Evolutionary conservation across 2,797 vertebrate species (phyloP), one percentile per base, ranked within the genome.

Genomic region (Chelidonichthys spinosus): DNA sequence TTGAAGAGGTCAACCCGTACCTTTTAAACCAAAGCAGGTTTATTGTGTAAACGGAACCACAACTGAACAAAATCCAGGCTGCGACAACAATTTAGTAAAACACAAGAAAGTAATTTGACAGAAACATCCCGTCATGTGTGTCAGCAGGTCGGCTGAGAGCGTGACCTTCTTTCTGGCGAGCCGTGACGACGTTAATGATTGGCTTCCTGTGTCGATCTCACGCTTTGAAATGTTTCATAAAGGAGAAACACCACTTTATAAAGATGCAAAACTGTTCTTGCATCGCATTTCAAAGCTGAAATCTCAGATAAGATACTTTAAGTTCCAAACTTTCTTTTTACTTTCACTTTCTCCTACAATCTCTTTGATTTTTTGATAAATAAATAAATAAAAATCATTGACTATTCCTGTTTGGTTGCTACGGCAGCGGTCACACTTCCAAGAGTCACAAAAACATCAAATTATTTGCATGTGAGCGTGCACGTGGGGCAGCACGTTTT

Each of bases 401-500:
- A 25, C 49, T 33, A 14, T 6, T 49, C 13, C 0, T 14, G 18
- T 14, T 39, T 7, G 25, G 3, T 43, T 62, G 35, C 43, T 40
- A 6, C 44, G 44, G 35, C 25, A 55, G 46, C 36, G 42, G 39
- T 5, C 11, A 15, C 14, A 15, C 17, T 50, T 53, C 8, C 17
- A 36, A 8, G n/a, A 54, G 40, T 18, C 36, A 9, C 3, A 56
- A n/a, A 53, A 61, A 35, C 14, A 9, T 25, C 25, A 25, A 25
- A 25, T 25, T 25, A 25, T 1, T 25, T 25, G 25, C 25, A 25
- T 25, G 25, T 25, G 25, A 25, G 25, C 25, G 25, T 25, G 11
- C 67, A 53, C 43, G 49, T 68, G 66, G 32, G 40, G 13, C 37
- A 17, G 40, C 18, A 32, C 36, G 17, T 72, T 63, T 63, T 60